These are phyloP conservation scores for Aix galericulata DNA, from an alignment of 2,113 vertebrate genomes.

Conservation along the genomic window DNA sequence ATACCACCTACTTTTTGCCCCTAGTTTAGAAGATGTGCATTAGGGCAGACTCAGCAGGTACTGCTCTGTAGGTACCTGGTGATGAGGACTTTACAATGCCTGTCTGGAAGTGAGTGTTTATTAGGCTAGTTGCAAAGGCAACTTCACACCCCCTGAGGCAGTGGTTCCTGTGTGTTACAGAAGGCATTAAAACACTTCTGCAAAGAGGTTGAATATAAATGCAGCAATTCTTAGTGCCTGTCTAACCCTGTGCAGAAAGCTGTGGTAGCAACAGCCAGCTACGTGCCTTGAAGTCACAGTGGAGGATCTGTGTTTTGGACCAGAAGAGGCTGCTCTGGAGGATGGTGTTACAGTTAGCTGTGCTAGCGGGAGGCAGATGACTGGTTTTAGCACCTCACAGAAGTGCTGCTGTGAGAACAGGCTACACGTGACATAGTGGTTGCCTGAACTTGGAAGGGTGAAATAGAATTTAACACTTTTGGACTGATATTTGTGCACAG, in stretches of 20 bases:
- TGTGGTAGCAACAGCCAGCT: background rate
- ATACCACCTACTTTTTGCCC: background rate
- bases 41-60: background rate
- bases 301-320: background rate
- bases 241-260: background rate
- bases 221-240: background rate
- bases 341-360: background rate
- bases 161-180: background rate
- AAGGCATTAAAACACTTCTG: background rate
- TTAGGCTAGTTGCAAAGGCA: background rate
- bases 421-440: background rate
- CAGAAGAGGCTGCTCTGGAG: background rate
- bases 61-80: background rate
- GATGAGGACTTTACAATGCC: fast-evolving
- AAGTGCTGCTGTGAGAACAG: background rate
- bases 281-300: background rate
- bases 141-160: background rate
- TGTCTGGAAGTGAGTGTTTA: background rate
- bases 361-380: background rate
- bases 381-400: background rate
- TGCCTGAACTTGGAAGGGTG: background rate
- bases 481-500: background rate
- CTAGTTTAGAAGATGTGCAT: background rate
- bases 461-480: background rate
- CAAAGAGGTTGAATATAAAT: background rate